Evolutionary conservation across 2,113 vertebrate species (phyloP), one percentile per base, ranked within the genome.

Genomic region (Sakesphorus luctuosus): DNA sequence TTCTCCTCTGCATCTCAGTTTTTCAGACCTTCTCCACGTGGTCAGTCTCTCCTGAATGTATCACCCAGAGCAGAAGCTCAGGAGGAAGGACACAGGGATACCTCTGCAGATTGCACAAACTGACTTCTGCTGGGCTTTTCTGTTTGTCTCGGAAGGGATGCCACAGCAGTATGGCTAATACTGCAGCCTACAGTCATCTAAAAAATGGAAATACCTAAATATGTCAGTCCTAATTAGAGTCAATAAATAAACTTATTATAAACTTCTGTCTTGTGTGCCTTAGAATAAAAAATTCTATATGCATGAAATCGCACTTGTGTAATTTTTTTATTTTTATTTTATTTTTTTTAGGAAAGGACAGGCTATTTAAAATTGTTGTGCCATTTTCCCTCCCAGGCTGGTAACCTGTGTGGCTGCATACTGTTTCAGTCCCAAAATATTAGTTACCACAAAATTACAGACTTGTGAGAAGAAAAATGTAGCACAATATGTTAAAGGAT

Each of bases 371-470:
- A 93, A 95, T 25, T 92, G 29, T 69, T 96, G 68, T 69, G 76
- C 85, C 69, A 40, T 96, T 93, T 49, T 25, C 49, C 72, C 38
- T 96, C 92, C 55, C 33, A 87, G 66, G 28, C 74, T 92, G 52
- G 18, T 91, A 96, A 97, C 69, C 56, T 92, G 78, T 78, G 87
- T 91, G 88, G 84, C 88, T 81, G 21, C 16, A 40, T 11, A 35
- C 83, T 35, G 13, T 66, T 96, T 94, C 74, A 94, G 67, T 88
- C 25, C 35, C 26, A 89, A 53, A 53, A 33, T 75, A 75, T 91
- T 72, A 94, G 80, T 90, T 94, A 89, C 88, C 80, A 87, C 11
- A 74, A 97, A 97, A 95, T 93, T 92, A 90, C 31, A 96, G 95
- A 93, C 62, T 50, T 87, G 13, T 66, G 76, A 96, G 93, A 92